Evolutionary conservation across 1,140 invertebrate genomes (phyloP).

Genomic region (Scaptomyza hsui): DNA sequence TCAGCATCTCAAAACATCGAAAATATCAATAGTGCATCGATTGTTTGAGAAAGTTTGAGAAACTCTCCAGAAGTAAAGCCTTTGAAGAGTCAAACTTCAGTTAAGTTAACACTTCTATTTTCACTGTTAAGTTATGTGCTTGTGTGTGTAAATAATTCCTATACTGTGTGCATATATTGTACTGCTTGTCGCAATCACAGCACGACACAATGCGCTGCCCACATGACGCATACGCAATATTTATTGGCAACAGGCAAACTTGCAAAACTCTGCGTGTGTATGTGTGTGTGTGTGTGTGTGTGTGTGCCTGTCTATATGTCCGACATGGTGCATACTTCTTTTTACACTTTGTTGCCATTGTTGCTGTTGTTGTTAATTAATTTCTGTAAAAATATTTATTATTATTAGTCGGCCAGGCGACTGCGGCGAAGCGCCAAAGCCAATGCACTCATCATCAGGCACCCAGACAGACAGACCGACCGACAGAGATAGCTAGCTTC

Average conservation of each 20-base stretch:
- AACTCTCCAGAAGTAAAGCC: no score
- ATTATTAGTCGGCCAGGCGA: constrained; percentile 71
- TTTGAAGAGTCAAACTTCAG: no score
- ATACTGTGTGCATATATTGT: no score
- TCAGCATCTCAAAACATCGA: no score
- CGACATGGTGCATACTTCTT: constrained; percentile 31
- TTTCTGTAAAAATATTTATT: constrained; percentile 80
- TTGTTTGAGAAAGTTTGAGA: no score
- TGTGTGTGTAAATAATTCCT: no score
- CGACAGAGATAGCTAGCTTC: constrained; percentile 4
- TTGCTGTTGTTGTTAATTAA: constrained; percentile 70
- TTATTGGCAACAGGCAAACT: constrained; percentile 31
- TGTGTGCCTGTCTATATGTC: constrained; percentile 16
- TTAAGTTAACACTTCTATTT: no score
- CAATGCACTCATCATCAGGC: constrained; percentile 55
- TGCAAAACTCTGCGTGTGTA: not conserved
- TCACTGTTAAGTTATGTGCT: no score
- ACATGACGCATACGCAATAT: constrained; percentile 47
- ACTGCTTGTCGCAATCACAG: not conserved
- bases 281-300: not conserved
- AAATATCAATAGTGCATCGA: no score
- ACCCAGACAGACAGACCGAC: constrained; percentile 8
- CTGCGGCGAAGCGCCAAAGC: constrained; percentile 54
- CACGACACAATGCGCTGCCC: not conserved
- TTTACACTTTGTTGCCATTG: constrained; percentile 61